phyloP scores from a whole-genome alignment of 2,888 invertebrate genomes.

The Beris chalybata region DNA sequence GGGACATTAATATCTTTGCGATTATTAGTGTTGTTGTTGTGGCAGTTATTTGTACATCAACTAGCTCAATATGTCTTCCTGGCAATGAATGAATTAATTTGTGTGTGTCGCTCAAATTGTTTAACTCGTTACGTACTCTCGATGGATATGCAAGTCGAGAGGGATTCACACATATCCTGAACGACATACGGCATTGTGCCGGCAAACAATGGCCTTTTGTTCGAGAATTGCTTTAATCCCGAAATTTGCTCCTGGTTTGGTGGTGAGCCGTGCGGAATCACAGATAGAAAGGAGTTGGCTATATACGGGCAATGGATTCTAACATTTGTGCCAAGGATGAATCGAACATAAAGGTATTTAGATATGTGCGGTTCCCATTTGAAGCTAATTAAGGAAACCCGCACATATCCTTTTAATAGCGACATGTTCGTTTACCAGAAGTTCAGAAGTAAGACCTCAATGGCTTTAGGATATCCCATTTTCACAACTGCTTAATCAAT shows the following conservation, averaged over 20 bases:
- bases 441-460: constrained; percentile 1
- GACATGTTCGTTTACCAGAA: background rate
- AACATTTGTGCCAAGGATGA: constrained; percentile 2
- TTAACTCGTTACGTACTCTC: background rate
- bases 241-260: constrained; percentile 10
- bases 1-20: constrained; percentile 37
- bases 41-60: constrained; percentile 27
- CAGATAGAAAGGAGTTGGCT: background rate
- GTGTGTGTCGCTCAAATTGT: constrained; percentile 22
- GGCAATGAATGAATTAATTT: constrained; percentile 36
- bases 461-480: constrained; percentile 33
- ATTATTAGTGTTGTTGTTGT: constrained; percentile 36
- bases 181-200: constrained; percentile 2
- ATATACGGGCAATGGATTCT: background rate
- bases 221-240: constrained; percentile 34
- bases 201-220: constrained; percentile 32
- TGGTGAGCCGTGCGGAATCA: constrained; percentile 3
- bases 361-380: constrained; percentile 13
- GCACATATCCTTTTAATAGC: background rate
- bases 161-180: background rate
- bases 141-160: background rate
- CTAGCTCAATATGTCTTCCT: constrained; percentile 37
- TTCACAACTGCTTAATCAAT: constrained; percentile 38
- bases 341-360: constrained; percentile 11
- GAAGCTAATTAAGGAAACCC: constrained; percentile 33